Evolutionary conservation across 2,113 vertebrate species (phyloP), one percentile per base, ranked within the genome.

Genomic region (Peromyscus californicus): DNA sequence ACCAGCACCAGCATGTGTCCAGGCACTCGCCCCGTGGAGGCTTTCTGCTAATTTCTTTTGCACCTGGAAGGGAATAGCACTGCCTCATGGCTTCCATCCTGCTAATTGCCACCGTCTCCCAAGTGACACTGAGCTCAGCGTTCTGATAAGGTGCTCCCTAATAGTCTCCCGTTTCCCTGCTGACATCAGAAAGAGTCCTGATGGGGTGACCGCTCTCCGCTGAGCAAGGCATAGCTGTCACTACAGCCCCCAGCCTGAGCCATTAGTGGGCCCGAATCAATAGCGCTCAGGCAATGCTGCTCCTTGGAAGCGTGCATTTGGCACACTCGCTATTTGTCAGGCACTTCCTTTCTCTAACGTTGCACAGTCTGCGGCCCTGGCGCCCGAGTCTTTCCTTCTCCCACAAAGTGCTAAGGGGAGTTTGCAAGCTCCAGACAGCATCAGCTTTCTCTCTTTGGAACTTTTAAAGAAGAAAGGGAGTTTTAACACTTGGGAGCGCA

Each of bases 111-210:
- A 63, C 74, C 1, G 0, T 80, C 96, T 97, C 94, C 94, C 89
- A 78, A 87, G 96, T 29, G 94, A 97, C 91, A 75, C 63, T 36
- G 95, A 92, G 91, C 97, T 94, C 82, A 51, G 91, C 87, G 42
- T 97, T 74, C 97, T 95, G 97, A 98, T 98, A 97, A 97, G 96
- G 86, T n/a, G 85, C 78, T 89, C 92, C 96, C 95, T 97, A 97
- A 98, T 97, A 91, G 97, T 98, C 98, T 98, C 97, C 98, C 97
- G 94, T 98, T 98, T 97, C 98, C 98, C 98, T 95, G 98, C 98
- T 98, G 98, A 97, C 94, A 95, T 88, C 76, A 96, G 98, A 98
- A 98, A 98, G 89, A 95, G 79, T 94, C 95, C 98, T 96, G 97
- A 96, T 94, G 97, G 97, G 95, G 96, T 70, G 16, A 24, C 82